Percentiles rank a stretch among this genome's conserved stretches.
These are phyloP conservation scores for Ptilonorhynchus violaceus DNA, from an alignment of 2,113 vertebrate genomes.

Conservation along the genomic window DNA sequence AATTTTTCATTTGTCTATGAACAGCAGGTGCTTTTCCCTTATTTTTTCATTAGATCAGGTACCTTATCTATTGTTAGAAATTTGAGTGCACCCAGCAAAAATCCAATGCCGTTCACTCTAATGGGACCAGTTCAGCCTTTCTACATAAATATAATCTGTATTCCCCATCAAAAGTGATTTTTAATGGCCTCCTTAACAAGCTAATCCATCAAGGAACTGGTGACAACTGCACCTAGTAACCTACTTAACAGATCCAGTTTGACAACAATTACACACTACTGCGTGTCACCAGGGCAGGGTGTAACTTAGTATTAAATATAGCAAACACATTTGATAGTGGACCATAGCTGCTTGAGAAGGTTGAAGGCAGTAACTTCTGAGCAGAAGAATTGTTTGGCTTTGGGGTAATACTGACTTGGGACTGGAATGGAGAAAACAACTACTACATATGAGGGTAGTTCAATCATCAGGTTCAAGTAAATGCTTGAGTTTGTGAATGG, in stretches of 20 bases:
- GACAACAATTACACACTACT: neutral
- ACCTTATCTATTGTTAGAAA: neutral
- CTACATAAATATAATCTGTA: neutral
- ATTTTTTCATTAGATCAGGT: neutral
- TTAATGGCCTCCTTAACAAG: constrained; percentile 23
- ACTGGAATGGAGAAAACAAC: neutral
- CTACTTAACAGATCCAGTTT: constrained; percentile 44
- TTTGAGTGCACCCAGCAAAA: neutral
- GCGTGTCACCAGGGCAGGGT: constrained; percentile 28
- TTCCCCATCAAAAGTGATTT: neutral
- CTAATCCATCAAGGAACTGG: constrained; percentile 2
- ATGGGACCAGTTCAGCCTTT: neutral
- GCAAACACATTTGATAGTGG: neutral
- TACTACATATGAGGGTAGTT: neutral
- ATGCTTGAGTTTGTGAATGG: neutral
- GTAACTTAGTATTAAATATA: constrained; percentile 12
- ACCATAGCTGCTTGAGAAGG: neutral
- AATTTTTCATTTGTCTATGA: neutral
- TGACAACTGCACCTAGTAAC: constrained; percentile 15
- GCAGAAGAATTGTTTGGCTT: neutral
- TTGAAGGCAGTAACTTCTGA: neutral
- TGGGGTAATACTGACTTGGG: neutral
- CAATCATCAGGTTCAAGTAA: neutral
- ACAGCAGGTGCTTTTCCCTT: neutral
- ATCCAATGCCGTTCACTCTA: neutral